Evolutionary conservation across 2,113 vertebrate species (phyloP), one percentile per base, ranked within the genome.

Genomic region (Brachirus orientalis): DNA sequence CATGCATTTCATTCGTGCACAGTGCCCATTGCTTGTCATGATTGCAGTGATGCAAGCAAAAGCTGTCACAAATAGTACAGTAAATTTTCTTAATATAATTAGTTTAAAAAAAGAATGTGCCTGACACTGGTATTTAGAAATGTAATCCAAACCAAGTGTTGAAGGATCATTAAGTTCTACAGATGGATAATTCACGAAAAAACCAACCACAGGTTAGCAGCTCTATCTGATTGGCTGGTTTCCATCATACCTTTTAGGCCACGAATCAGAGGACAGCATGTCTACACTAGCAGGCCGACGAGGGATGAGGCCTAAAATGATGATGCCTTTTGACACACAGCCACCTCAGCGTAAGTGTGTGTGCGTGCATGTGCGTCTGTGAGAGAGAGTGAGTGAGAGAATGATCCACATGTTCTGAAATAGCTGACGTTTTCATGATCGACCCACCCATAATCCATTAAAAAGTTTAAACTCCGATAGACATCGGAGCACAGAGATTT

Each of bases 251-350:
- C 68, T 91, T 92, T 69, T 92, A 99, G 97, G 97, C 72, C 96
- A 98, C 70, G 98, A 98, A 78, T 97, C 97, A 59, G 98, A 99
- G 88, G 98, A 99, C 81, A 96, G 96, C 94, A 96, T 98, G 94
- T 98, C 98, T 75, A 95, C 97, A 10, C 91, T 98, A 90, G 96
- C 95, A 52, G 96, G 96, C 77, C 95, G 98, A 35, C 95, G 97
- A 54, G 97, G 97, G 76, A 96, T 98, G 95, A 96, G 98, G 86
- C 97, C 98, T 89, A 99, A 98, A 95, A 99, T 99, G 96, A 98
- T 98, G 97, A 98, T 99, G 98, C 98, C 98, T 56, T 99, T 99
- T 92, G 98, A 99, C 79, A 93, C 95, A n/a, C 97, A 98, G 69
- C 97, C 98, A 1, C 97, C 98, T 84, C 98, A 99, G 90, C 98